phyloP scores from a whole-genome alignment of 2,113 vertebrate genomes.

The Hemiprocne comata region DNA sequence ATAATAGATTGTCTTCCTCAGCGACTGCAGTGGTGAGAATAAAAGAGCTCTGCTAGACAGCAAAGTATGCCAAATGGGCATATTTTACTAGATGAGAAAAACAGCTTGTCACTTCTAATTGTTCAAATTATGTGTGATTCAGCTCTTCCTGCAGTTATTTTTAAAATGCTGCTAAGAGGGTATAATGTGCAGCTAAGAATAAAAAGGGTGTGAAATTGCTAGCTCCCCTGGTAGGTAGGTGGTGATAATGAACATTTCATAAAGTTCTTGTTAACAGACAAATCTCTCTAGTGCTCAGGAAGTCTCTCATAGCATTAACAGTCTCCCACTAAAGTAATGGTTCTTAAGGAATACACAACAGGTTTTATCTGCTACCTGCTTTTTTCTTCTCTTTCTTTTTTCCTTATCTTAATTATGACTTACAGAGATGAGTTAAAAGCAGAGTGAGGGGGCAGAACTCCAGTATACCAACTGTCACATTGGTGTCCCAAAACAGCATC shows the following conservation, averaged over 20 bases:
- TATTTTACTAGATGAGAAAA: slow-evolving; percentile 52
- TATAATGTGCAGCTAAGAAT: slow-evolving; percentile 55
- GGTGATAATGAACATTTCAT: slow-evolving; percentile 58
- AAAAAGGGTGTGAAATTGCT: slow-evolving; percentile 44
- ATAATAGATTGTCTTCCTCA: slow-evolving; percentile 51
- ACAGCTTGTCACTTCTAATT: slow-evolving; percentile 58
- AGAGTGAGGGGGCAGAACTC: not conserved
- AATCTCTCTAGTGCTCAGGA: slow-evolving; percentile 1
- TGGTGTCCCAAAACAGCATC: not conserved
- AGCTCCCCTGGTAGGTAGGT: slow-evolving; percentile 35
- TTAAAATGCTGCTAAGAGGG: slow-evolving; percentile 45
- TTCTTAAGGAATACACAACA: not conserved
- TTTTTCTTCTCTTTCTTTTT: not conserved
- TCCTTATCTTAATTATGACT: not conserved
- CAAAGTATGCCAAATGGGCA: slow-evolving; percentile 43
- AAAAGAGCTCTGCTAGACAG: slow-evolving; percentile 54
- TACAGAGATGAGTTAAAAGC: not conserved
- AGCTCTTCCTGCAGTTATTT: slow-evolving; percentile 62
- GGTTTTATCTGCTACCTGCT: not conserved
- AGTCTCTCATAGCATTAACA: not conserved
- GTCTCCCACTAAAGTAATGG: not conserved
- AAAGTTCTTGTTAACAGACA: slow-evolving; percentile 44
- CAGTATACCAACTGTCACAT: not conserved
- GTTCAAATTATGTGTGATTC: slow-evolving; percentile 54
- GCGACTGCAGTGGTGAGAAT: slow-evolving; percentile 21